A percentile compares a stretch with the other conserved stretches of the same genome.
Conservation (phyloP, 2,888 invertebrate genomes). For the Epirrhoe alternata region DNA sequence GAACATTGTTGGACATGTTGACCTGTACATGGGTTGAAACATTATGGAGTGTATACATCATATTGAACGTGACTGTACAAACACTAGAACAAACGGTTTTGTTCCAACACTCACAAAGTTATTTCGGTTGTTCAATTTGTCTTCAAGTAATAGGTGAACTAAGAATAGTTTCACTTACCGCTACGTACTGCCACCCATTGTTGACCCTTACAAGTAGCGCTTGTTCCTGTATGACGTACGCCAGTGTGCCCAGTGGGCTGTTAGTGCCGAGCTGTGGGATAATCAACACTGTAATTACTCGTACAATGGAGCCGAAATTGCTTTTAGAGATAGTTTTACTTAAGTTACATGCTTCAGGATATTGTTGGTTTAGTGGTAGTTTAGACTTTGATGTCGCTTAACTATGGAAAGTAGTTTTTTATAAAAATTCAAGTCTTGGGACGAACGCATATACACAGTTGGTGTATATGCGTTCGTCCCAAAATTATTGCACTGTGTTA, state of each 20-base stretch:
- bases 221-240: slow-evolving; percentile 96
- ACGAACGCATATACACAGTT: too few species aligned
- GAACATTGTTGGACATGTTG: too few species aligned
- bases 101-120: too few species aligned
- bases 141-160: too few species aligned
- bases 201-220: slow-evolving; percentile 94
- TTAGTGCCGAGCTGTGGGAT: slow-evolving; percentile 71
- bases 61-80: too few species aligned
- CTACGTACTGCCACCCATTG: slow-evolving; percentile 97
- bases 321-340: slow-evolving; percentile 22
- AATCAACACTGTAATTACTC: slow-evolving; percentile 41
- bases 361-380: not conserved
- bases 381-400: not conserved
- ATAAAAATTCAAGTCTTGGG: not conserved
- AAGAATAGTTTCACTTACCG: slow-evolving; percentile 86
- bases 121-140: too few species aligned
- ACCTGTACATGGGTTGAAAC: too few species aligned
- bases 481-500: too few species aligned
- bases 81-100: too few species aligned
- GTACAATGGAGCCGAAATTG: slow-evolving; percentile 36
- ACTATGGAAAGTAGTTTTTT: not conserved
- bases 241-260: slow-evolving; percentile 92
- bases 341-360: slow-evolving; percentile 2
- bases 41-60: too few species aligned
- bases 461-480: too few species aligned